Base-by-base conservation (phyloP, 2,797 vertebrate genomes). In the Gadopsis bispinosus region DNA sequence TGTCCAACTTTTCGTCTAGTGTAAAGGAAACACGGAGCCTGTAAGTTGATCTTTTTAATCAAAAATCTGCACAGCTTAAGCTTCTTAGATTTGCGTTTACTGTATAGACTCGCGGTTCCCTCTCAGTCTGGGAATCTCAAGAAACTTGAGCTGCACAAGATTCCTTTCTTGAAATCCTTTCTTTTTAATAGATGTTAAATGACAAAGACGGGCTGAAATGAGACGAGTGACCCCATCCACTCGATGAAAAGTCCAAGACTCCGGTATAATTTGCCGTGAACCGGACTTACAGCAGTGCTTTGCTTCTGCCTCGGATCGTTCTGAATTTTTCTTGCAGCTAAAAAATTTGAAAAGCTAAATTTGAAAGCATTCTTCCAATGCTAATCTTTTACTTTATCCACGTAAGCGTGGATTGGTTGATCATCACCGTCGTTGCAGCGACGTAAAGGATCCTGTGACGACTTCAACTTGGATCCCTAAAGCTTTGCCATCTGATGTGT, bases 1-100 rank as follows among this genome's bases (percentile, higher is more conserved):
- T 77, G 87, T 84, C 80, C 77, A 77, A 83, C 81, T 90, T 80
- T 66, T 29, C 29, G 47, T 20, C 1, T 2, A 26, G 14, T 68
- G 37, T 45, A 20, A 53, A 35, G 60, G 22, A 47, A 81, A 88
- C 41, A 35, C 29, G 2, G 65, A 69, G 80, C 43, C 66, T 73
- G 31, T 39, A 35, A 74, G 79, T 47, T 75, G 50, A 88, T 83
- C 81, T 77, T 69, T 77, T 69, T 77, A 69, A 81, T 89, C 76
- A 43, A 4, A 69, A 66, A 75, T 83, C 74, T 56, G 54, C 41
- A n/a, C 0, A 8, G 7, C 33, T 78, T 78, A 59, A 73, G 76
- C 71, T n/a, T 0, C 62, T 78, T 69, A 33, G 65, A 77, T 77
- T 73, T 26, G 26, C 26, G 26, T 26, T 26, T 37, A 65, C 48